Percentiles rank a stretch among this genome's conserved stretches.
Conservation (phyloP, 2,888 invertebrate genomes). For the Cryptocephalus moraei region DNA sequence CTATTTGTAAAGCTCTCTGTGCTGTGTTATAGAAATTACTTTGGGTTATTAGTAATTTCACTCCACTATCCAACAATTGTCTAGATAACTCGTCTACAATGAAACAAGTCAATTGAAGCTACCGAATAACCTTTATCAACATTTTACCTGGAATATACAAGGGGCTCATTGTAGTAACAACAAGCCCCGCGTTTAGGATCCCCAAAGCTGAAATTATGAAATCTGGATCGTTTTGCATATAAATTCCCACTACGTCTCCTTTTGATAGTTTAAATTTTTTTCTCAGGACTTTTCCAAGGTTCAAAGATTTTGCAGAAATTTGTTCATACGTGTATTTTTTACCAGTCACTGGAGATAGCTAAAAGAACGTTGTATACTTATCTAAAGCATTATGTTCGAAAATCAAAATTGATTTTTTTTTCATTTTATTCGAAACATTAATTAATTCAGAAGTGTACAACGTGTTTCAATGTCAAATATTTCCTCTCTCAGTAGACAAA, state of each 20-base stretch:
- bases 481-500: too few species aligned
- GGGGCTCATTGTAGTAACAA: constrained; percentile 66
- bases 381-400: too few species aligned
- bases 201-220: constrained; percentile 59
- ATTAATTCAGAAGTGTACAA: too few species aligned
- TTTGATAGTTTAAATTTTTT: constrained; percentile 52
- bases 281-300: constrained; percentile 45
- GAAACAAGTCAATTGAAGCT: too few species aligned
- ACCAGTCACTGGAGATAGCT: constrained; percentile 67
- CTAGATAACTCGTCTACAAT: constrained; percentile 23
- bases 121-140: background rate
- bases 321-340: constrained; percentile 63
- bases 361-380: background rate
- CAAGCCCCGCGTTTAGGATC: constrained; percentile 55
- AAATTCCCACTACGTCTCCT: constrained; percentile 58
- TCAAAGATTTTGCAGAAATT: constrained; percentile 50
- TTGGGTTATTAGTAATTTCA: constrained; percentile 53
- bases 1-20: constrained; percentile 34
- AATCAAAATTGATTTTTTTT: too few species aligned
- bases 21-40: constrained; percentile 43
- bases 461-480: too few species aligned
- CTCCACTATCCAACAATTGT: constrained; percentile 50
- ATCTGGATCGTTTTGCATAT: constrained; percentile 70
- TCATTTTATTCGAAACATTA: too few species aligned
- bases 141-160: constrained; percentile 46